A percentile compares a stretch with the other conserved stretches of the same genome.
Evolutionary conservation across 2,797 vertebrate genomes (phyloP).

Genomic region (Dicrostonyx torquatus): DNA sequence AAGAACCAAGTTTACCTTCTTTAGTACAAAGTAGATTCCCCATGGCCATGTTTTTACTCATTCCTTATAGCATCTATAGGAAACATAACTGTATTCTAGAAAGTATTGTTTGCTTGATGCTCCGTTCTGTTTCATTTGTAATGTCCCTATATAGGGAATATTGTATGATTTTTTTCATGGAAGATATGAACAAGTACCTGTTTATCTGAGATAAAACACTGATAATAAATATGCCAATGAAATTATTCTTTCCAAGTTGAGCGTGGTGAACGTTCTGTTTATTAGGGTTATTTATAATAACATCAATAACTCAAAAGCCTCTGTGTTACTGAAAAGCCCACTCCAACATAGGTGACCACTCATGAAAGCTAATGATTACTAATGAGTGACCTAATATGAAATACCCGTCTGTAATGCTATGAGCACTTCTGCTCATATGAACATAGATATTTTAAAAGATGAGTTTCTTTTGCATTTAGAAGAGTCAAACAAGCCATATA

Average conservation of each 20-base stretch:
- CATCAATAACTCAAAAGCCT: not conserved
- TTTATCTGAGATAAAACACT: not conserved
- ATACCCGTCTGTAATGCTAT: not conserved
- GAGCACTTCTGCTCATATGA: not conserved
- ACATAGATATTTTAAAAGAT: conserved; percentile 4
- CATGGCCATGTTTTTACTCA: not conserved
- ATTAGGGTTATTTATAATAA: not conserved
- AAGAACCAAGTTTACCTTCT: not conserved
- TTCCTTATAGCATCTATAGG: not conserved
- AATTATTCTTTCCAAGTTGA: not conserved
- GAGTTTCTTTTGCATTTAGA: conserved; percentile 37
- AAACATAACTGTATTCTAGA: not conserved
- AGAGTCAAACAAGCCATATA: conserved; percentile 7
- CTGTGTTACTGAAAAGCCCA: not conserved
- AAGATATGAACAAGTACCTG: not conserved
- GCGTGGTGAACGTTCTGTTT: not conserved
- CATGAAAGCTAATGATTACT: not conserved
- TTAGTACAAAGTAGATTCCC: not conserved
- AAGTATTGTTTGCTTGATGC: not conserved
- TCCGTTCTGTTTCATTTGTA: not conserved
- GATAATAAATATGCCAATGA: not conserved
- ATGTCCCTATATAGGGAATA: not conserved
- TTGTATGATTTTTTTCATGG: not conserved
- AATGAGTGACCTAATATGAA: not conserved
- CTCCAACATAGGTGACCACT: not conserved